Evolutionary conservation across 2,113 vertebrate species (phyloP), one percentile per base, ranked within the genome.

Genomic region (Antigone vipio): DNA sequence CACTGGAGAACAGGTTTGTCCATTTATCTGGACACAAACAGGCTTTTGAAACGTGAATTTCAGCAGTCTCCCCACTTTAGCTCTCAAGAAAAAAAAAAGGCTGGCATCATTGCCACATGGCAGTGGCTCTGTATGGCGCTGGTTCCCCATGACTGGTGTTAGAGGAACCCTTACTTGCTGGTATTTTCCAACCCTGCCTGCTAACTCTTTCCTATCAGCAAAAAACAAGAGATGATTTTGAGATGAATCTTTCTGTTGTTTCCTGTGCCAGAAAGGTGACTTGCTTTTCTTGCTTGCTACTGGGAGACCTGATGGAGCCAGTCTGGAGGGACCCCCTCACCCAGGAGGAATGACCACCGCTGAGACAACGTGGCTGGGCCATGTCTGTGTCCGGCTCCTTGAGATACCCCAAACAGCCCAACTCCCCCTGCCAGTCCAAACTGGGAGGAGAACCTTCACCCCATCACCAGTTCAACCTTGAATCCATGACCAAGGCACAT

Each of bases 341-440:
- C 13, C n/a, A n/a, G 42, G 67, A 74, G 23, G 15, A 75, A 58
- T 0, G 1, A 35, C 42, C 14, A 32, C 32, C 2, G 0, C n/a
- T 64, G 75, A 50, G 35, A 44, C 14, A 34, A 18, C 0, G 4
- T 3, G 12, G 38, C 63, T n/a, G 19, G 44, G 24, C 34, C 17
- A 21, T 11, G 11, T 17, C 38, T 50, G 34, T 11, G 24, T 38
- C 23, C 52, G 22, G 67, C 40, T 69, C 60, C 67, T 42, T 49
- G 35, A 38, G 30, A 26, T 7, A 35, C 11, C 45, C 44, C 73
- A 29, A 20, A 38, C 5, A 74, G 44, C 16, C 19, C 1, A 2
- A 34, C 29, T 47, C 21, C 4, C 17, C 19, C 8, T 58, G 29
- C 15, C 34, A 47, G 26, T 40, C 22, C 23, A 32, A 71, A 47